Evolutionary conservation across 2,888 invertebrate species (phyloP).

Genomic region (Nomada goodeniana): DNA sequence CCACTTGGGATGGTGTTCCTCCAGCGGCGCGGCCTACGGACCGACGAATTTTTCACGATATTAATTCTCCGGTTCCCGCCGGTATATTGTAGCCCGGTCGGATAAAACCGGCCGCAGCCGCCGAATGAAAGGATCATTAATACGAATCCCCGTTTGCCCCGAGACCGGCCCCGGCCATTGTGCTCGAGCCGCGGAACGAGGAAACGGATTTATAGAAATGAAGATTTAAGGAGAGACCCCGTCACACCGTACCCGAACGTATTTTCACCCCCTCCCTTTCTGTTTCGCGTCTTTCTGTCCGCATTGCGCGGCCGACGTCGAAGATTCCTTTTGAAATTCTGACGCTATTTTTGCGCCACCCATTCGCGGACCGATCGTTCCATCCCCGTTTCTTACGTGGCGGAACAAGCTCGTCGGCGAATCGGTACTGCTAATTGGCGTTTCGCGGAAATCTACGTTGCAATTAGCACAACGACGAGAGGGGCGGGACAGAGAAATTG

Average conservation of each 20-base stretch:
- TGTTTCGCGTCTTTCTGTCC: not conserved
- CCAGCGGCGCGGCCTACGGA: not conserved
- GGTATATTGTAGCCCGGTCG: conserved; percentile 56
- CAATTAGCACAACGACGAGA: not conserved
- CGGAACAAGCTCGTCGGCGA: not conserved
- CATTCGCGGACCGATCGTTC: not conserved
- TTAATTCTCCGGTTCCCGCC: conserved; percentile 66
- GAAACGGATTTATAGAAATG: conserved; percentile 72
- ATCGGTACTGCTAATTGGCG: not conserved
- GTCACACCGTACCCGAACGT: conserved; percentile 19
- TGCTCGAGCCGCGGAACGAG: conserved; percentile 64
- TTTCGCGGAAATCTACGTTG: conserved; percentile 9
- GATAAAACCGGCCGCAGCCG: conserved; percentile 59
- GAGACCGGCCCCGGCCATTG: conserved; percentile 66
- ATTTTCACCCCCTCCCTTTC: not conserved
- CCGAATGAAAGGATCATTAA: conserved; percentile 77
- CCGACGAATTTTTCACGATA: conserved; percentile 67
- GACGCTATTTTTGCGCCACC: conserved; percentile 50
- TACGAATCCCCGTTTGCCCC: conserved; percentile 72
- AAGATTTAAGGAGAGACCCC: conserved; percentile 68
- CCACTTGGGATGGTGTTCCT: conserved; percentile 38
- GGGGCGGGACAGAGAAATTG: not conserved
- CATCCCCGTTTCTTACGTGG: not conserved
- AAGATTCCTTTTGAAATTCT: conserved; percentile 41
- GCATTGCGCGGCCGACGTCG: conserved; percentile 23